Evolutionary conservation across 2,888 invertebrate genomes (phyloP).

Genomic region (Lasioglossum leucozonium): DNA sequence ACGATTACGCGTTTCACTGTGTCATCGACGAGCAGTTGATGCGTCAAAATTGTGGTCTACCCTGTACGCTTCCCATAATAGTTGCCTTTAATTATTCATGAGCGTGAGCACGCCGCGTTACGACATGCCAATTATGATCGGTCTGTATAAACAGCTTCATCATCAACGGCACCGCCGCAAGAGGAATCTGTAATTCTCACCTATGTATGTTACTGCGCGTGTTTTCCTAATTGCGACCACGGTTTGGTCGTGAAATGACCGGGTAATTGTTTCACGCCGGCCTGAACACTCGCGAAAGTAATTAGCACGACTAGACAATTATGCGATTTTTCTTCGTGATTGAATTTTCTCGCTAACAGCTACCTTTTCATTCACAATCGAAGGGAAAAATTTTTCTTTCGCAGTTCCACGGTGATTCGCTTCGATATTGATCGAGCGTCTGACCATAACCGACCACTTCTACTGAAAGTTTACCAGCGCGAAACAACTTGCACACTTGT

Average conservation of each 20-base stretch:
- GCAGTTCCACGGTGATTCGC: background rate
- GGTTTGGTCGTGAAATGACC: slow-evolving; percentile 31
- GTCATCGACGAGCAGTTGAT: background rate
- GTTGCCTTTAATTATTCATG: slow-evolving; percentile 52
- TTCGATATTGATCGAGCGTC: slow-evolving; percentile 12
- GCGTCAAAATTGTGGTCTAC: slow-evolving; percentile 13
- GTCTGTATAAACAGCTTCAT: slow-evolving; percentile 42
- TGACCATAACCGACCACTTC: slow-evolving; percentile 26
- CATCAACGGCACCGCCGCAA: slow-evolving; percentile 28
- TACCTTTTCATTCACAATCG: too few species aligned
- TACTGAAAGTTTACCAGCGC: slow-evolving; percentile 2
- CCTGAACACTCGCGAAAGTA: background rate
- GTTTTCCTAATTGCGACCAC: slow-evolving; percentile 34
- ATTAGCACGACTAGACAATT: background rate
- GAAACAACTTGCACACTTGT: background rate
- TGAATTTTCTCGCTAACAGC: too few species aligned
- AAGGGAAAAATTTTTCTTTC: background rate
- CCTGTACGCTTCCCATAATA: background rate
- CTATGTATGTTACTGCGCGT: slow-evolving; percentile 32
- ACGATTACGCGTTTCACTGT: background rate
- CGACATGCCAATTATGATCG: slow-evolving; percentile 38
- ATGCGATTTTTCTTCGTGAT: background rate
- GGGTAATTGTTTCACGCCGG: slow-evolving; percentile 28
- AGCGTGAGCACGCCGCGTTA: slow-evolving; percentile 23
- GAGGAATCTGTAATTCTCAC: slow-evolving; percentile 44